Evolutionary conservation across 2,888 invertebrate genomes (phyloP), one percentile per base, ranked within the genome.

Genomic region (Pyrrhia umbra): DNA sequence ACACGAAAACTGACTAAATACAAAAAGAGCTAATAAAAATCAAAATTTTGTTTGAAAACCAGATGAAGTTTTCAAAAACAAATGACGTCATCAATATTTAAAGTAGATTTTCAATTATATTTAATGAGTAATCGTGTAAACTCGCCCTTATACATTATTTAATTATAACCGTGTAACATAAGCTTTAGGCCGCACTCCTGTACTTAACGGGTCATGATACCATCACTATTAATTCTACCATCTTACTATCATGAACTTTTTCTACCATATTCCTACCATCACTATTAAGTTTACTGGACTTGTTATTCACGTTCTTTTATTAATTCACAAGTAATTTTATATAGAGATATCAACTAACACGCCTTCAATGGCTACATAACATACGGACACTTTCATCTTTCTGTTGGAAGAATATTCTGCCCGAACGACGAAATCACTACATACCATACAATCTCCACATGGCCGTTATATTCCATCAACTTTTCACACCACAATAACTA

Each of bases 171-270:
- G 9, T 20, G 13, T 52, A 34, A 69, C 58, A 39, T 15, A 55
- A 55, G 60, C 61, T 60, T 50, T 68, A 74, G 74, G 68, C 59
- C 59, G 4, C 10, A 15, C 37, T 52, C 51, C 2, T 43, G 51
- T 25, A 74, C 45, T 42, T 15, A 43, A 68, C 42, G 59, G 51
- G 47, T 60, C 74, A 74, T 18, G 51, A 16, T 30, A 15, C 9
- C 21, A 2, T 5, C 2, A 20, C 2, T 9, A 34, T 25, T 30
- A 3, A 30, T 13, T 13, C 13, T 30, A 30, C 30, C 30, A 30
- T 13, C 10, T 13, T 13, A 30, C 27, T 27, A 10, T 1, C 27
- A 27, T 4, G 2, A 13, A n/a, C 5, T 0, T 23, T 10, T 46
- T 13, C 27, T 25, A 46, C n/a, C 1, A 30, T 13, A 13, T 1